phyloP scores from a whole-genome alignment of 1,140 invertebrate genomes.

The Drosophila kurseongensis region DNA sequence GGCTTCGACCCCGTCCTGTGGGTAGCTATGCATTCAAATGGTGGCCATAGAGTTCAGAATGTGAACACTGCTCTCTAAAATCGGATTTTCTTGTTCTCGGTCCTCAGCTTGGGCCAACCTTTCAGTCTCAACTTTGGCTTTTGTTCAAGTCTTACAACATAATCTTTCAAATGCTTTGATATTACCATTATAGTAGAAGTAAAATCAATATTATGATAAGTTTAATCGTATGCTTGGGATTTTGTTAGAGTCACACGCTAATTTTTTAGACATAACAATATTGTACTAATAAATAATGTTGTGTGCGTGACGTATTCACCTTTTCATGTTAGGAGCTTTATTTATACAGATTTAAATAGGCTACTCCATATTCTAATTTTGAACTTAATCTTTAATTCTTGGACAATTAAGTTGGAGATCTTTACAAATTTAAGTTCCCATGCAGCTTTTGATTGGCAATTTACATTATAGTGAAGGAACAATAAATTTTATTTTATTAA shows the following conservation, averaged over 20 bases:
- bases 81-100: constrained; percentile 1
- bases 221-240: background rate
- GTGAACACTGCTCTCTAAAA: constrained; percentile 16
- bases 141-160: background rate
- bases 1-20: constrained; percentile 9
- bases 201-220: background rate
- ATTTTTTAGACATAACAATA: background rate
- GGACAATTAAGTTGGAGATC: background rate
- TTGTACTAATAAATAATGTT: background rate
- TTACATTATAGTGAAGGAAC: constrained; percentile 4
- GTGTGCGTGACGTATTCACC: too few relatives aligned
- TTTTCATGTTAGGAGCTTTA: background rate
- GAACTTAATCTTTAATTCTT: background rate
- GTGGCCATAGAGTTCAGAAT: background rate
- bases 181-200: background rate
- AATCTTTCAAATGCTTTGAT: background rate
- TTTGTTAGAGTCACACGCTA: background rate
- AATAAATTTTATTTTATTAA: constrained; percentile 9
- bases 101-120: constrained; percentile 6
- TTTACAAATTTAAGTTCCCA: background rate
- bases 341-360: too few relatives aligned
- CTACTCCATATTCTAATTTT: too few relatives aligned
- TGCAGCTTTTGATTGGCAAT: background rate
- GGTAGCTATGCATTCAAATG: constrained; percentile 2
- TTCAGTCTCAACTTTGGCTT: constrained; percentile 8